Evolutionary conservation across 2,888 invertebrate genomes (phyloP).

Genomic region (Autographa pulchrina): DNA sequence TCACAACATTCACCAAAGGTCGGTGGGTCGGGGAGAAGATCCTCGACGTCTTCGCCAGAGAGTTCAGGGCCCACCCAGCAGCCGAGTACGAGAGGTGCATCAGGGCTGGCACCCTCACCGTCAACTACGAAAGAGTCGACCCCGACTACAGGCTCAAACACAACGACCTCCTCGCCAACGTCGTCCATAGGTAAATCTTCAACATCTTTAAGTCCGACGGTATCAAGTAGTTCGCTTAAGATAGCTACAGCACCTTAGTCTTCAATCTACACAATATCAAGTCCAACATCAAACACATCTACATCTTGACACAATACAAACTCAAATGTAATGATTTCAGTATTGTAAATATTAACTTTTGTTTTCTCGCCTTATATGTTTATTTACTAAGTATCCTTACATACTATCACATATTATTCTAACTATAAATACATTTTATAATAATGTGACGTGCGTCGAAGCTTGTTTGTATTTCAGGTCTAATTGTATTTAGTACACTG

Average conservation of each 20-base stretch:
- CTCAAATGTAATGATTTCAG: constrained; percentile 58
- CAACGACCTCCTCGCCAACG: constrained; percentile 97
- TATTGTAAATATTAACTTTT: constrained; percentile 69
- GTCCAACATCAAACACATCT: constrained; percentile 40
- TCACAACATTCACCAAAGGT: constrained; percentile 98
- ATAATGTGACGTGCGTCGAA: constrained; percentile 66
- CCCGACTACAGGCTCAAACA: constrained; percentile 97
- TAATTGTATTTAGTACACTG: constrained; percentile 74
- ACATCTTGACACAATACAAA: constrained; percentile 60
- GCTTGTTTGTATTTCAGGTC: constrained; percentile 76
- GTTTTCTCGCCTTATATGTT: constrained; percentile 67
- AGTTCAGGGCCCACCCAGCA: constrained; percentile 98
- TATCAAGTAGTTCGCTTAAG: constrained; percentile 60
- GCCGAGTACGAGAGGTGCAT: constrained; percentile 98
- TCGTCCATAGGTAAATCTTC: constrained; percentile 95
- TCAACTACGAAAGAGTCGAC: constrained; percentile 97
- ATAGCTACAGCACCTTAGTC: constrained; percentile 62
- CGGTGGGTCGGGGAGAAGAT: constrained; percentile 98
- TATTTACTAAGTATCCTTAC: constrained; percentile 62
- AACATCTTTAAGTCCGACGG: constrained; percentile 19
- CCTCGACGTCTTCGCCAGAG: constrained; percentile 96
- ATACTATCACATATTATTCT: constrained; percentile 59
- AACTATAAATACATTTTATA: constrained; percentile 52
- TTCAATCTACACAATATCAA: constrained; percentile 51
- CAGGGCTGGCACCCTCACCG: constrained; percentile 96